These are phyloP conservation scores for Sinocyclocheilus anophthalmus DNA, from an alignment of 2,113 vertebrate species.

Conservation along the genomic window DNA sequence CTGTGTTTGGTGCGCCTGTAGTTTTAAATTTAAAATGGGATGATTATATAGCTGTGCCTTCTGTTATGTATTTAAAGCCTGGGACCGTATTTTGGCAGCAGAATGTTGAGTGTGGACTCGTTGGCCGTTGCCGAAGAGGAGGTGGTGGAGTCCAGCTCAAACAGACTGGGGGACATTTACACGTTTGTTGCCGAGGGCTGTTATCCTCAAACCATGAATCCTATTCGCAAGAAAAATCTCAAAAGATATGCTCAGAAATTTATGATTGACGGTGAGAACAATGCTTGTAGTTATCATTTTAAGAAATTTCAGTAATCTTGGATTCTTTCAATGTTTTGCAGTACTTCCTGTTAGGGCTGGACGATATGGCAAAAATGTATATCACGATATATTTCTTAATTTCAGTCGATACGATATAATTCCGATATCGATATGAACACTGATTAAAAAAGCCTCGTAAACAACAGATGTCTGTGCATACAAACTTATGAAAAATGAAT, in stretches of 20 bases:
- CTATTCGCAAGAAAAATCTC: conserved; percentile 86
- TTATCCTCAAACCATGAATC: conserved; percentile 83
- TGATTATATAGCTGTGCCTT: not conserved
- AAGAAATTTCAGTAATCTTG: not conserved
- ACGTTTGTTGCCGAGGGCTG: conserved; percentile 83
- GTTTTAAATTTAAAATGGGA: not conserved
- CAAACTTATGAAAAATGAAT: too few species aligned
- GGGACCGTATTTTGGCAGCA: not conserved
- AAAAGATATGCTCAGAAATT: conserved; percentile 88
- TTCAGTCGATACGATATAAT: too few species aligned
- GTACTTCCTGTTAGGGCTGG: not conserved
- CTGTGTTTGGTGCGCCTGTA: not conserved
- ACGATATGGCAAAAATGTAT: too few species aligned
- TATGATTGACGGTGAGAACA: conserved; percentile 76
- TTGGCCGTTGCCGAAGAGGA: conserved; percentile 85
- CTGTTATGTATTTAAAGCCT: not conserved
- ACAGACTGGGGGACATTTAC: conserved; percentile 83
- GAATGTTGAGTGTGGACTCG: conserved; percentile 79
- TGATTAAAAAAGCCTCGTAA: too few species aligned
- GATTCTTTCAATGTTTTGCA: not conserved
- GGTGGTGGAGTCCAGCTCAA: conserved; percentile 82
- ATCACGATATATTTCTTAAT: too few species aligned
- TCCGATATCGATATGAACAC: too few species aligned
- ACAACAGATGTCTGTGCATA: too few species aligned
- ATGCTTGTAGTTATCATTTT: not conserved